These are phyloP conservation scores for Julus scanicus DNA, from an alignment of 2,888 invertebrate genomes.

Conservation along the genomic window DNA sequence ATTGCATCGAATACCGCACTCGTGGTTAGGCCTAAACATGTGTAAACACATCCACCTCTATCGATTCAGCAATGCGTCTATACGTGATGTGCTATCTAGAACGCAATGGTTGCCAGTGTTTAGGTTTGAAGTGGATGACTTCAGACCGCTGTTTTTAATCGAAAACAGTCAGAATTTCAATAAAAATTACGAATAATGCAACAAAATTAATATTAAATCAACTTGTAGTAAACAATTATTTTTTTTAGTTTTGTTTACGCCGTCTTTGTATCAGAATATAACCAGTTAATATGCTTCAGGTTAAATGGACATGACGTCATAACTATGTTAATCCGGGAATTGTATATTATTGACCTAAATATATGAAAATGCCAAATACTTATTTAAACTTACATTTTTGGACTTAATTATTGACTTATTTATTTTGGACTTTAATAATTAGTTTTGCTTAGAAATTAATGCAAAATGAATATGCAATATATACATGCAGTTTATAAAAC, in stretches of 20 bases:
- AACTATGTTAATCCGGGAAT: not conserved
- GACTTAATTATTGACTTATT: too few relatives aligned
- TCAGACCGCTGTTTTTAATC: not conserved
- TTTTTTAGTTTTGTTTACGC: too few relatives aligned
- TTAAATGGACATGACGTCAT: not conserved
- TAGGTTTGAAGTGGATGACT: not conserved
- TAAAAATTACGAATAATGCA: not conserved
- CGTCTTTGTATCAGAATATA: too few relatives aligned
- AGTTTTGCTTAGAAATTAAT: too few relatives aligned
- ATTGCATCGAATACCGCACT: not conserved
- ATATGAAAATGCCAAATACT: too few relatives aligned
- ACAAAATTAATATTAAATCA: not conserved
- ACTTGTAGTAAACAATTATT: not conserved
- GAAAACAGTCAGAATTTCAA: not conserved
- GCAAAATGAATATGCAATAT: too few relatives aligned
- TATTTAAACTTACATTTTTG: too few relatives aligned
- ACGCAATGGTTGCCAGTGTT: constrained; percentile 22
- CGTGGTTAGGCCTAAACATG: not conserved
- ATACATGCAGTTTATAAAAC: too few relatives aligned
- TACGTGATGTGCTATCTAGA: constrained; percentile 8
- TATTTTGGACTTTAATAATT: too few relatives aligned
- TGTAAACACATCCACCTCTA: not conserved
- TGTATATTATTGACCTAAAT: too few relatives aligned
- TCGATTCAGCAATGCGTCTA: not conserved
- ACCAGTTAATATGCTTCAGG: too few relatives aligned